Evolutionary conservation across 2,888 invertebrate genomes (phyloP).

Genomic region (Pyrgus malvae): DNA sequence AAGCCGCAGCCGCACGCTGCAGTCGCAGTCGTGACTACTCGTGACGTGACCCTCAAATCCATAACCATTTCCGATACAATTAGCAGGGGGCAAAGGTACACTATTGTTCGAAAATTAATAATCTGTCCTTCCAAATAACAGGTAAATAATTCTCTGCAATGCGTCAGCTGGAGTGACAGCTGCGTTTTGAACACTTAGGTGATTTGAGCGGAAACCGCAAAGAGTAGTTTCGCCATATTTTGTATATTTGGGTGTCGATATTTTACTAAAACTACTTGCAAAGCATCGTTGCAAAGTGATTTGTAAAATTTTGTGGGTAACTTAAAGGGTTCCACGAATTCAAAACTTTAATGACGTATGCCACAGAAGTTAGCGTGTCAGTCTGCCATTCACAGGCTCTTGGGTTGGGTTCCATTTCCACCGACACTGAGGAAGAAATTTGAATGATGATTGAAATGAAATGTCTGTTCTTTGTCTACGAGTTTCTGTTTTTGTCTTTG

Average conservation of each 20-base stretch:
- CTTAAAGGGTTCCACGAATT: too few species aligned
- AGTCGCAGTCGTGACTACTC: neutral
- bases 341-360: too few species aligned
- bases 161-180: slow-evolving; percentile 22
- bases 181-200: slow-evolving; percentile 24
- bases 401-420: too few species aligned
- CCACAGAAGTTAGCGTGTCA: too few species aligned
- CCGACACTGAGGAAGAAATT: too few species aligned
- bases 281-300: neutral
- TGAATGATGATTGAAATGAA: too few species aligned
- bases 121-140: slow-evolving; percentile 18
- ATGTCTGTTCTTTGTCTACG: too few species aligned
- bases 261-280: neutral
- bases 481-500: too few species aligned
- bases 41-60: neutral
- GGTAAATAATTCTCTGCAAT: slow-evolving; percentile 16
- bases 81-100: slow-evolving; percentile 26
- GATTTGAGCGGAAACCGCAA: slow-evolving; percentile 31
- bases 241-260: too few species aligned
- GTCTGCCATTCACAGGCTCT: too few species aligned
- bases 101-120: slow-evolving; percentile 31
- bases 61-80: slow-evolving; percentile 25
- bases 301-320: too few species aligned
- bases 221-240: slow-evolving; percentile 16
- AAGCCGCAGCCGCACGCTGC: slow-evolving; percentile 8